These are phyloP conservation scores for Climacteris rufus DNA, from an alignment of 2,113 vertebrate genomes.

Conservation along the genomic window DNA sequence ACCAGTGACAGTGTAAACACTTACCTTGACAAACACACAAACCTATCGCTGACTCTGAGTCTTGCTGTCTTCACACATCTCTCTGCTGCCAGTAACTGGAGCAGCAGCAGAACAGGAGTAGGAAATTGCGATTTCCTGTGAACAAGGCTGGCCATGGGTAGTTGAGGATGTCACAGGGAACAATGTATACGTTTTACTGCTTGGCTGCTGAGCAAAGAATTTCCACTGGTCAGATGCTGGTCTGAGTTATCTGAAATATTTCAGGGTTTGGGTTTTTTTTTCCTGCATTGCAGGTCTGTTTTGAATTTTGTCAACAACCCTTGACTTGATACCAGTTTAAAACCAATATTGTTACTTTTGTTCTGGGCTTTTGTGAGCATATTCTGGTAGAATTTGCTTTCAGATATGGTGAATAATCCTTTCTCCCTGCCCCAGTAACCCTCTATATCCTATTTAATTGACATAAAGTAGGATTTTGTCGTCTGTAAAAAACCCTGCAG, in stretches of 20 bases:
- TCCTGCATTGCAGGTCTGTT: neutral
- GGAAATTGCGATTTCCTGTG: constrained; percentile 17
- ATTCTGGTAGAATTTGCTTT: neutral
- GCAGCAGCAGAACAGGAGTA: neutral
- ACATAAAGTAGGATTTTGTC: neutral
- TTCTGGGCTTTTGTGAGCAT: neutral
- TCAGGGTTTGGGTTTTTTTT: neutral
- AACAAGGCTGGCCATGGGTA: neutral
- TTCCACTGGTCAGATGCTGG: neutral
- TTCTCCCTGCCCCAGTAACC: neutral
- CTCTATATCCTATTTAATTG: neutral
- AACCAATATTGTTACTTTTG: neutral
- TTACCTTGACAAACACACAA: accelerated
- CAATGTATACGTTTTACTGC: neutral
- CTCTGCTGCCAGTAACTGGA: neutral
- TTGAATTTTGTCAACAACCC: neutral
- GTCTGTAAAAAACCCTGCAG: neutral
- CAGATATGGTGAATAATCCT: neutral
- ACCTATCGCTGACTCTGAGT: neutral
- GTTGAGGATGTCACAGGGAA: neutral
- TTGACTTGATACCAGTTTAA: neutral
- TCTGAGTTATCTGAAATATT: neutral
- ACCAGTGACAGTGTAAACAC: neutral
- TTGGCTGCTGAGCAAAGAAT: neutral
- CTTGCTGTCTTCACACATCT: neutral